Conservation (phyloP, 2,888 invertebrate species). For the Orthosia gothica region DNA sequence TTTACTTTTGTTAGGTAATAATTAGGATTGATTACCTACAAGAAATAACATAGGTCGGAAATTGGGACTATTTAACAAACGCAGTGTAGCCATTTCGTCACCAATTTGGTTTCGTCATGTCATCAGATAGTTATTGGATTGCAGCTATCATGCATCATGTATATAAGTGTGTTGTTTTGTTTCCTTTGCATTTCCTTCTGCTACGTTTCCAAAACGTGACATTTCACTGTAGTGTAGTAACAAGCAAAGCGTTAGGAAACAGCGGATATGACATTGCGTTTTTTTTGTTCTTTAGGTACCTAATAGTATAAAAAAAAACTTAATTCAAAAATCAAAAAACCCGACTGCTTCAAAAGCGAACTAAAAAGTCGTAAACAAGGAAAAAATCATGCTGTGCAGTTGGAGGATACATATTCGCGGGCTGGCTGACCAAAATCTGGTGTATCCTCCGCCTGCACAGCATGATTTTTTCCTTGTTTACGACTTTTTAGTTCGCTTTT, state of each 20-base stretch:
- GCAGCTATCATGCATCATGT: conserved; percentile 31
- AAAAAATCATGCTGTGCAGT: too few species aligned
- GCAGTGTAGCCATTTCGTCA: conserved; percentile 10
- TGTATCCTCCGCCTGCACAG: too few species aligned
- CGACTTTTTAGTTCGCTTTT: too few species aligned
- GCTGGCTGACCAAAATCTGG: too few species aligned
- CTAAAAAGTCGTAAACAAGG: too few species aligned
- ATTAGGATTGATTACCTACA: not conserved
- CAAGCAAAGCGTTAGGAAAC: conserved; percentile 53
- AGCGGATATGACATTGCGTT: conserved; percentile 12
- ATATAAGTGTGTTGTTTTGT: conserved; percentile 12
- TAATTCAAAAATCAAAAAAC: too few species aligned
- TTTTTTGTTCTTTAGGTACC: too few species aligned
- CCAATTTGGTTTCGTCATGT: conserved; percentile 25
- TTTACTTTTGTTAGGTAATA: too few species aligned
- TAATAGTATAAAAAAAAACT: too few species aligned
- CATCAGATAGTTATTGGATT: conserved; percentile 12
- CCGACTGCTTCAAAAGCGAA: too few species aligned
- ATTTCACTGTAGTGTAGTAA: conserved; percentile 38
- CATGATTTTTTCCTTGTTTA: too few species aligned
- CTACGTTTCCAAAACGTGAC: conserved; percentile 56
- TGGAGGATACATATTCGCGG: too few species aligned
- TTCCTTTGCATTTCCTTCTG: conserved; percentile 32
- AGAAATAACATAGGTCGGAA: conserved; percentile 2
- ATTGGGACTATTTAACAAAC: not conserved